A percentile compares a stretch with the other conserved stretches of the same genome.
Conservation (phyloP, 2,888 invertebrate species). For the Acanthococcus lagerstroemiae region DNA sequence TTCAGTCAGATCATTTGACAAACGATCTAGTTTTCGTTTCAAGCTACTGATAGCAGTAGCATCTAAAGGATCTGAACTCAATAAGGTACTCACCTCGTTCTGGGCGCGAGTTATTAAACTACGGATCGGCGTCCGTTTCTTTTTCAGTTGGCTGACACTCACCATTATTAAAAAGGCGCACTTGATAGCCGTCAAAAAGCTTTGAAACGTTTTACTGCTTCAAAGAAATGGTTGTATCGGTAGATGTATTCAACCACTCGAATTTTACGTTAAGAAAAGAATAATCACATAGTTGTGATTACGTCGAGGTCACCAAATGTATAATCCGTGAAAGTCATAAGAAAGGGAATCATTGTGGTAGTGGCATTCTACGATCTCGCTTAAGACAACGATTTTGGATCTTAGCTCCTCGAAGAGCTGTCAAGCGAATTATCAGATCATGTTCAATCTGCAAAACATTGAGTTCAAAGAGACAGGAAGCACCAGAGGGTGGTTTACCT, state of each 20-base stretch:
- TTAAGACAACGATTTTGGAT: neutral
- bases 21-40: neutral
- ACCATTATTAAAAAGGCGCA: no score
- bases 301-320: neutral
- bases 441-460: neutral
- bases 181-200: no score
- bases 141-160: neutral
- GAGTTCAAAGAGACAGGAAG: neutral
- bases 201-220: no score
- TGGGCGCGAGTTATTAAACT: neutral
- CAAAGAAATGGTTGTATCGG: no score
- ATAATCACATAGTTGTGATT: neutral
- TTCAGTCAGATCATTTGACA: neutral
- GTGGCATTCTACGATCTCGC: neutral
- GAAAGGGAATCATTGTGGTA: neutral
- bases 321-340: no score
- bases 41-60: neutral
- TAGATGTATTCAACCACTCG: no score
- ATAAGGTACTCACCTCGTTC: neutral
- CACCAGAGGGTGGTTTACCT: neutral
- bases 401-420: neutral
- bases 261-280: no score
- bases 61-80: neutral
- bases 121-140: neutral
- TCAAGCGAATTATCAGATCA: neutral